Percentiles rank a stretch among this genome's conserved stretches.
phyloP scores from a whole-genome alignment of 2,888 invertebrate species.

The Noctua janthina region DNA sequence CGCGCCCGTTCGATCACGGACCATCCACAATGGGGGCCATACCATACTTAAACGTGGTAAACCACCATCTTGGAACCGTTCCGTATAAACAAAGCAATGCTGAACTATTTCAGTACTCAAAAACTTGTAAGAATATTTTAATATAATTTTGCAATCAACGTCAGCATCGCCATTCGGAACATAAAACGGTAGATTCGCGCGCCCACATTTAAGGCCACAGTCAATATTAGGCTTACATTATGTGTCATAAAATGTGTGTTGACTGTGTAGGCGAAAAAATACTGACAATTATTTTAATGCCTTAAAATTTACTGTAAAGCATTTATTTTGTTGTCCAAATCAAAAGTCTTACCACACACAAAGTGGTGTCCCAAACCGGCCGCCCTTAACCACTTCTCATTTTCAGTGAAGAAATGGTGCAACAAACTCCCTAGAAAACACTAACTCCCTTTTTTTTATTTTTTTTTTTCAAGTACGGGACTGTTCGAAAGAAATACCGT shows the following conservation, averaged over 20 bases:
- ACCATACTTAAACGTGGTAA: conserved; percentile 76
- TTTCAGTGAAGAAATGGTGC: not conserved
- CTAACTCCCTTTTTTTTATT: not conserved
- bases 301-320: conserved; percentile 3
- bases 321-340: conserved; percentile 7
- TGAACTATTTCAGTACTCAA: conserved; percentile 47
- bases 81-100: conserved; percentile 48
- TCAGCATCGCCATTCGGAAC: conserved; percentile 24
- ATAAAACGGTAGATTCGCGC: conserved; percentile 52
- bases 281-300: conserved; percentile 20
- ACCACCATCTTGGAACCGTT: conserved; percentile 68
- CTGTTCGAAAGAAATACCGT: too few species aligned
- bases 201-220: conserved; percentile 45
- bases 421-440: not conserved
- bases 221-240: conserved; percentile 46
- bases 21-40: conserved; percentile 81
- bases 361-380: not conserved
- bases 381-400: not conserved
- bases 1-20: conserved; percentile 80
- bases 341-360: not conserved
- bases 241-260: conserved; percentile 38
- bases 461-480: too few species aligned
- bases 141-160: conserved; percentile 18
- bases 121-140: conserved; percentile 26
- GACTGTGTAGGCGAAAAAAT: conserved; percentile 48